Evolutionary conservation across 2,113 vertebrate genomes (phyloP).

Genomic region (Meleagris gallopavo): DNA sequence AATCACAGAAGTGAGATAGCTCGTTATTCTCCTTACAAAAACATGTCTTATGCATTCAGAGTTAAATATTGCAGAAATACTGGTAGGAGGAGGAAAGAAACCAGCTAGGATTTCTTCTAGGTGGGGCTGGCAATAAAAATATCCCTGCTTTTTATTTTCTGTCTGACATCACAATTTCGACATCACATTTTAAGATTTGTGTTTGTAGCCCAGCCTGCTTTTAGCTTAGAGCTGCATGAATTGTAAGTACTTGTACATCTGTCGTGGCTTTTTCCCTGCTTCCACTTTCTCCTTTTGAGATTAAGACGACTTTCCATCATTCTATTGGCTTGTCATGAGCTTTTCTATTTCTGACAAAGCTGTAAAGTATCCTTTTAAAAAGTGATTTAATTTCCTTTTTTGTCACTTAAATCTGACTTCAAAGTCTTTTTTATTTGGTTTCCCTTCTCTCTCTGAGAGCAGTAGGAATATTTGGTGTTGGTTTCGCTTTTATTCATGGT

Average conservation of each 20-base stretch:
- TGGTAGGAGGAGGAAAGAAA: not conserved
- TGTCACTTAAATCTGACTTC: not conserved
- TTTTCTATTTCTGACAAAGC: not conserved
- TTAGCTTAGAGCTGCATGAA: not conserved
- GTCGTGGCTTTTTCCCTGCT: not conserved
- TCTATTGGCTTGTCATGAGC: not conserved
- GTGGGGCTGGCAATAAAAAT: not conserved
- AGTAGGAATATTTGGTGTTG: not conserved
- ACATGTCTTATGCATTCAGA: fast-evolving
- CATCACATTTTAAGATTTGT: not conserved
- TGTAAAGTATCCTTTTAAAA: not conserved
- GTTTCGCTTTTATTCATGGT: not conserved
- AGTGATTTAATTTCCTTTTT: not conserved
- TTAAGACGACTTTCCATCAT: not conserved
- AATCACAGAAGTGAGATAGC: not conserved
- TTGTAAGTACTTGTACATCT: not conserved
- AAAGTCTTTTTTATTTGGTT: not conserved
- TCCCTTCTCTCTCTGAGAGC: not conserved
- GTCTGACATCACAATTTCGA: not conserved
- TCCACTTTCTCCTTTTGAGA: not conserved
- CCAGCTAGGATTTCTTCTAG: not conserved
- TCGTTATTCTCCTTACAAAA: not conserved
- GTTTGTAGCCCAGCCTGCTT: not conserved
- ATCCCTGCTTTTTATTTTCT: not conserved
- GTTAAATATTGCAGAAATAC: not conserved